Conservation (phyloP, 1,140 invertebrate species). For the Prorops nasuta region DNA sequence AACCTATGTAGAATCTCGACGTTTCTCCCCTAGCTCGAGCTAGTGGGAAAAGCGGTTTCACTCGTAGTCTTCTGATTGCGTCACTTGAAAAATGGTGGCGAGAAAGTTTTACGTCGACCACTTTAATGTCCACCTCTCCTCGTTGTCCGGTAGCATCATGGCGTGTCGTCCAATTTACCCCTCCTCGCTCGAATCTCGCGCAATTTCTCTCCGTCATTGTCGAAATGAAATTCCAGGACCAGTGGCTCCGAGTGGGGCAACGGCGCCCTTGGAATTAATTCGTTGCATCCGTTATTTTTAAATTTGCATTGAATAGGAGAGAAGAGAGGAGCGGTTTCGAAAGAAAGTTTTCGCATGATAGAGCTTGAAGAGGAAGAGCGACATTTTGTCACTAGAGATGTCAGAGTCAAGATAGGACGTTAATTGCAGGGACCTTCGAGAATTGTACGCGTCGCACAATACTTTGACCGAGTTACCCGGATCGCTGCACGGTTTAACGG, state of each 20-base stretch:
- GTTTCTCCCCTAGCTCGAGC: too few species aligned
- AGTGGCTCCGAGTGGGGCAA: not conserved
- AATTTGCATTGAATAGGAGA: not conserved
- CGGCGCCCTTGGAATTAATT: not conserved
- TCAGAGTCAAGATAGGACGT: constrained; percentile 10
- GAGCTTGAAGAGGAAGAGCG: not conserved
- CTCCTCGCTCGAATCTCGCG: not conserved
- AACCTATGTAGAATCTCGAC: too few species aligned
- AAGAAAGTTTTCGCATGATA: not conserved
- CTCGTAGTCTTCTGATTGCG: constrained; percentile 36
- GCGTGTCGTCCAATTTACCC: constrained; percentile 30
- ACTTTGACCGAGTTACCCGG: constrained; percentile 69
- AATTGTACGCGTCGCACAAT: constrained; percentile 78
- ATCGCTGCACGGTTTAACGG: constrained; percentile 67
- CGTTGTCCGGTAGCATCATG: constrained; percentile 28
- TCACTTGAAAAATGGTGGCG: constrained; percentile 42
- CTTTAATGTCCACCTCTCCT: constrained; percentile 32
- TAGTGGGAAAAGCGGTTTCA: constrained; percentile 46
- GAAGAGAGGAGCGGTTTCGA: not conserved
- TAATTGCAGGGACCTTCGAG: constrained; percentile 63
- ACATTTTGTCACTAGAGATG: not conserved
- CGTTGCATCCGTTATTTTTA: not conserved
- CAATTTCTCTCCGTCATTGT: not conserved
- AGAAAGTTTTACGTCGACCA: constrained; percentile 41
- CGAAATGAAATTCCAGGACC: not conserved